phyloP scores from a whole-genome alignment of 2,113 vertebrate genomes.

The Sylvia atricapilla region DNA sequence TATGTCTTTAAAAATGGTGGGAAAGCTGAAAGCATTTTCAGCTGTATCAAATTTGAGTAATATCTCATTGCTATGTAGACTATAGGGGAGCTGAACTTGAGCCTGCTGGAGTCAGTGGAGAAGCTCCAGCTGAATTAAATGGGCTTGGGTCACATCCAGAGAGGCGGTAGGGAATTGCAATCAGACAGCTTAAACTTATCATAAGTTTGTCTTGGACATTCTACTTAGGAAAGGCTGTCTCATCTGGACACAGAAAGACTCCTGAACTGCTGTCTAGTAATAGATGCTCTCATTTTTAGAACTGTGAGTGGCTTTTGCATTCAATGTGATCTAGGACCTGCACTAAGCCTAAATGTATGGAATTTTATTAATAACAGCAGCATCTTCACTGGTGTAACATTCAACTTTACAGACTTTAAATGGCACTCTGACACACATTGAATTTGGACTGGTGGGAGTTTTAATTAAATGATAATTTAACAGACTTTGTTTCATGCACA shows the following conservation, averaged over 20 bases:
- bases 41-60: background rate
- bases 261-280: background rate
- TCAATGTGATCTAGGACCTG: background rate
- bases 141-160: background rate
- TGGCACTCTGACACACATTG: background rate
- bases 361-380: background rate
- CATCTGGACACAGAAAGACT: background rate
- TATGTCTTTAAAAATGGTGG: background rate
- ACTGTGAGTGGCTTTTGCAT: background rate
- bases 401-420: background rate
- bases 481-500: background rate
- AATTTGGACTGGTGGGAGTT: background rate
- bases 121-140: constrained; percentile 12
- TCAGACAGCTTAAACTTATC: constrained; percentile 19
- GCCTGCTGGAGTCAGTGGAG: background rate
- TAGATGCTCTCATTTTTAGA: background rate
- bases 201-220: constrained; percentile 17
- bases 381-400: background rate
- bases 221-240: background rate
- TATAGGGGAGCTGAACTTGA: background rate
- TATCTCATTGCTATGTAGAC: background rate
- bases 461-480: background rate
- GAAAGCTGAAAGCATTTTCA: constrained; percentile 9
- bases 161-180: constrained; percentile 15
- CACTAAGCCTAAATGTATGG: background rate